Evolutionary conservation across 2,113 vertebrate genomes (phyloP).

Genomic region (Potamarius usumacintae): DNA sequence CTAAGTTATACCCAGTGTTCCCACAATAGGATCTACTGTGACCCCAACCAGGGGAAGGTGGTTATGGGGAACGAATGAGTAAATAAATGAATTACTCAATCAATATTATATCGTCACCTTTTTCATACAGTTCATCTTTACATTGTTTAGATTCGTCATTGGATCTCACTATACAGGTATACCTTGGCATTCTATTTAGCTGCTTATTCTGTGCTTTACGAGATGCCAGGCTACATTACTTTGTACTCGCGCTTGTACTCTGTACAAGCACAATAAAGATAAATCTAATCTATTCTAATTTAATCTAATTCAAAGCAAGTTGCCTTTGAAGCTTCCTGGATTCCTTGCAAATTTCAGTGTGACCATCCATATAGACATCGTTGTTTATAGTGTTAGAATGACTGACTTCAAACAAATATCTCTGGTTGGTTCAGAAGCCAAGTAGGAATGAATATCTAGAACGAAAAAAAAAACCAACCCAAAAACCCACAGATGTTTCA

Average conservation of each 20-base stretch:
- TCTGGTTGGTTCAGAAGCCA: background rate
- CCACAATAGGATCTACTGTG: background rate
- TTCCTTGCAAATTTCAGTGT: background rate
- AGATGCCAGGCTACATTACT: background rate
- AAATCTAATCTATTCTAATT: background rate
- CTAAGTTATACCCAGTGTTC: background rate
- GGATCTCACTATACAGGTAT: background rate
- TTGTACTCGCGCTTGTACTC: background rate
- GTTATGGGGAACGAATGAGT: background rate
- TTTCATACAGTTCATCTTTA: background rate
- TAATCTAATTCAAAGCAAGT: background rate
- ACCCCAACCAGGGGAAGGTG: background rate
- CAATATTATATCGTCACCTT: background rate
- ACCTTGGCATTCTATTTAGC: background rate
- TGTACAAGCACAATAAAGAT: background rate
- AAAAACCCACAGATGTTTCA: no score
- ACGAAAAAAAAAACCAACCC: background rate
- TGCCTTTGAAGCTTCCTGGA: background rate
- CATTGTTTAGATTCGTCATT: background rate
- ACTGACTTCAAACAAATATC: background rate
- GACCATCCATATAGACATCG: background rate
- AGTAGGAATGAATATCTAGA: background rate
- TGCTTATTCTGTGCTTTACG: background rate
- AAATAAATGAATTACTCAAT: background rate
- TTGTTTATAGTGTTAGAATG: background rate